Evolutionary conservation across 1,140 invertebrate genomes (phyloP), one percentile per base, ranked within the genome.

Genomic region (Rhopalosiphum padi): DNA sequence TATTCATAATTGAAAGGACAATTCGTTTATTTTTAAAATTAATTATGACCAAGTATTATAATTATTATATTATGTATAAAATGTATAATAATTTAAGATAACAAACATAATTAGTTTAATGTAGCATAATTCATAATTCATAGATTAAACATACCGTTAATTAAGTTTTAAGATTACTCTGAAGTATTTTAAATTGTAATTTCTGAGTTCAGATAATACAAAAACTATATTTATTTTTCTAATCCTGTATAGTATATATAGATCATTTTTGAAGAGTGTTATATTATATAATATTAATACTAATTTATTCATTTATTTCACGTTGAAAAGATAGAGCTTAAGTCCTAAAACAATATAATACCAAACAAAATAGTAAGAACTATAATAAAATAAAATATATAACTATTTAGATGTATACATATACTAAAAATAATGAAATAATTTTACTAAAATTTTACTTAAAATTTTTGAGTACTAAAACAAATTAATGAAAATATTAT

Each of bases 71-170:
- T 51, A n/a, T 68, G 60, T 68, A 30, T 15, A 68, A 68, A 30
- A 30, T 2, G 30, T n/a, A 68, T 15, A 68, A 68, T 68, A 68
- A n/a, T 68, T 68, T 68, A 68, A 68, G 60, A 68, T 68, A 68
- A 68, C 60, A 30, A 68, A n/a, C 30, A 68, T 68, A 68, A 68
- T 87, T 46, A 5, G 4, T 87, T 87, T 87, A 87, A 46, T 5
- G 18, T 22, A 82, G 77, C 77, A 82, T 68, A 68, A n/a, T 60
- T 60, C 55, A 55, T 55, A 55, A 55, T 55, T 60, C 25, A 68
- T 37, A 37, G 77, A 82, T 82, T 82, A 82, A 82, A 82, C 77
- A 22, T 35, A 82, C 77, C 77, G n/a, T 82, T 82, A 82, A 82
- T 82, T 82, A 82, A 82, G 35, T 82, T 35, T 35, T 9, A 22